A percentile compares a stretch with the other conserved stretches of the same genome.
phyloP scores from a whole-genome alignment of 92 coral and sea anemone genomes.

The Bergia puertoricense region DNA sequence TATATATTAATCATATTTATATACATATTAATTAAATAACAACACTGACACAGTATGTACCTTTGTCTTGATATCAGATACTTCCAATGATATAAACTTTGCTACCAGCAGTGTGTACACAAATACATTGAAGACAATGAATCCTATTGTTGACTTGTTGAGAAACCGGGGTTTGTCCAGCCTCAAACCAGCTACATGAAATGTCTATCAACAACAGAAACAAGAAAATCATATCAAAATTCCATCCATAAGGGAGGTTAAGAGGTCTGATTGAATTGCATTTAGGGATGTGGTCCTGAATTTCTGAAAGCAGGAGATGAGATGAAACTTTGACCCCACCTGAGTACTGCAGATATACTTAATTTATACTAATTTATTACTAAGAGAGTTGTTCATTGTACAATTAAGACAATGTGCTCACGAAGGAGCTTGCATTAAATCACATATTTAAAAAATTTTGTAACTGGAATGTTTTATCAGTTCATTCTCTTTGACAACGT shows the following conservation, averaged over 20 bases:
- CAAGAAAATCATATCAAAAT: neutral
- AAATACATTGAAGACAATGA: slow-evolving; percentile 72
- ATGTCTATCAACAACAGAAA: slow-evolving; percentile 62
- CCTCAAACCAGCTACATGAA: slow-evolving; percentile 87
- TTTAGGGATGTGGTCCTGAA: no score
- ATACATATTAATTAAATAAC: neutral
- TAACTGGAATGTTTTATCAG: no score
- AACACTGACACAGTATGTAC: slow-evolving; percentile 28
- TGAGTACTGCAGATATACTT: no score
- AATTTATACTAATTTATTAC: no score
- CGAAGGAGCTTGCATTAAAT: no score
- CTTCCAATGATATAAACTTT: slow-evolving; percentile 78
- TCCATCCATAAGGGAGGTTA: neutral
- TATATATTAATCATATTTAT: neutral
- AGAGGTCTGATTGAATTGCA: neutral
- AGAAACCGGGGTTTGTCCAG: slow-evolving; percentile 93
- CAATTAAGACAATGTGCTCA: no score
- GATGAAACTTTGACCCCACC: no score
- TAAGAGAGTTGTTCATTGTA: no score
- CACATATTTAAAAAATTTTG: no score
- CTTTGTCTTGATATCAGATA: slow-evolving; percentile 78
- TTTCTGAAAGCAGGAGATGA: neutral
- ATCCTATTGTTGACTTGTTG: slow-evolving; percentile 81
- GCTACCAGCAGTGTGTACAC: slow-evolving; percentile 73
- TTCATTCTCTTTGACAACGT: no score